Evolutionary conservation across 1,140 invertebrate species (phyloP), one percentile per base, ranked within the genome.

Genomic region (Antheraea pernyi): DNA sequence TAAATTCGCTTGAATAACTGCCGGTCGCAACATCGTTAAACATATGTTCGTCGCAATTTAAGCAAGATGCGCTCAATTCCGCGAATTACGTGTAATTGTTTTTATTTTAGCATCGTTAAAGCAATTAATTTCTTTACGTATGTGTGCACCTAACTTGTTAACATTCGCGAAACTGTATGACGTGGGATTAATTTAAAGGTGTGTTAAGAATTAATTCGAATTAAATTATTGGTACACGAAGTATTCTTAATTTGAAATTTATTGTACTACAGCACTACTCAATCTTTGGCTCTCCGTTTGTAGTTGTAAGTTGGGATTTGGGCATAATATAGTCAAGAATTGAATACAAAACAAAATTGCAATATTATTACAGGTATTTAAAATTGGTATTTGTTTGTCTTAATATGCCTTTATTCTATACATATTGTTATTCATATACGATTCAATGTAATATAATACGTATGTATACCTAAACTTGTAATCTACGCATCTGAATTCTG

Each of bases 11-110:
- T 53, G 13, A 13, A 53, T 16, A 53, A 42, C 39, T 42, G 39
- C 39, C 39, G 39, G 39, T 13, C 11, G 46, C 46, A 53, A 53
- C 16, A 53, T 11, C 46, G 16, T 53, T 53, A 53, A 53, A 53
- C 46, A 53, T 13, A 6, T 53, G 46, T 53, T 13, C 46, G 46
- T 16, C 46, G 16, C 46, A 53, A 53, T 53, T 53, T 79, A 69
- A 80, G 71, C 75, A 82, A 85, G 82, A 81, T 77, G 78, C 74
- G 69, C 70, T 63, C 70, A 79, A 63, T 73, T 63, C 78, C 63
- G 70, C 79, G 60, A 69, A 76, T 81, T 80, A 75, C 70, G 37
- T 70, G 70, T 79, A 83, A 83, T 85, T 83, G 73, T 68, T 22
- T 46, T 48, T 71, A 74, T 78, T 80, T 53, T 74, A 62, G 39